phyloP scores from a whole-genome alignment of 2,797 vertebrate genomes.

The Borostomias antarcticus region DNA sequence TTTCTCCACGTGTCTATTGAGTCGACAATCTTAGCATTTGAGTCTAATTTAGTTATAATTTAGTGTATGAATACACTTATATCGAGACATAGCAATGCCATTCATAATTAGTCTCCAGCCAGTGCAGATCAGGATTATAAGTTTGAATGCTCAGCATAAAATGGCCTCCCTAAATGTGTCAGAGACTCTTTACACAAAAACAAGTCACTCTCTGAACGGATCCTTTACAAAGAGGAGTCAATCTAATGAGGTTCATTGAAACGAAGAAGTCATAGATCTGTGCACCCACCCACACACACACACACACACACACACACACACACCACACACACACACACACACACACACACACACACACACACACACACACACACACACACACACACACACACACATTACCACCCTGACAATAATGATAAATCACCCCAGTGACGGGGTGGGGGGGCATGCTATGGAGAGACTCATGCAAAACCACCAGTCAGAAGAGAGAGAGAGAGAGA shows the following conservation, averaged over 20 bases:
- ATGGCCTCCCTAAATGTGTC: constrained; percentile 33
- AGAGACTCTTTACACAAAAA: constrained; percentile 76
- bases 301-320: constrained; percentile 72
- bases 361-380: constrained; percentile 71
- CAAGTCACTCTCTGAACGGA: constrained; percentile 76
- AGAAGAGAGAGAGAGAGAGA: constrained; percentile 51
- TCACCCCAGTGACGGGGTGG: constrained; percentile 70
- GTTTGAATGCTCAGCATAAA: neutral
- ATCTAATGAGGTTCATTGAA: constrained; percentile 80
- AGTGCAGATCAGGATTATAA: neutral
- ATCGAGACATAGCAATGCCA: neutral
- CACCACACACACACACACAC: constrained; percentile 69
- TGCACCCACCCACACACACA: constrained; percentile 71
- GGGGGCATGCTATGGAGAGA: constrained; percentile 62
- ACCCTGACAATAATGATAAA: constrained; percentile 82
- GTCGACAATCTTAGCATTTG: too few relatives aligned
- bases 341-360: constrained; percentile 70
- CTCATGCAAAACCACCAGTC: constrained; percentile 74
- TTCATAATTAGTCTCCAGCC: neutral
- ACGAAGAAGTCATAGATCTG: constrained; percentile 80
- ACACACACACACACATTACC: constrained; percentile 75
- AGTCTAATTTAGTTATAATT: too few relatives aligned
- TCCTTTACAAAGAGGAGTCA: constrained; percentile 78
- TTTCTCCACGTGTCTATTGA: too few relatives aligned
- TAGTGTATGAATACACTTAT: too few relatives aligned